Base-by-base conservation (phyloP, 2,888 invertebrate genomes). In the Agapostemon virescens region DNA sequence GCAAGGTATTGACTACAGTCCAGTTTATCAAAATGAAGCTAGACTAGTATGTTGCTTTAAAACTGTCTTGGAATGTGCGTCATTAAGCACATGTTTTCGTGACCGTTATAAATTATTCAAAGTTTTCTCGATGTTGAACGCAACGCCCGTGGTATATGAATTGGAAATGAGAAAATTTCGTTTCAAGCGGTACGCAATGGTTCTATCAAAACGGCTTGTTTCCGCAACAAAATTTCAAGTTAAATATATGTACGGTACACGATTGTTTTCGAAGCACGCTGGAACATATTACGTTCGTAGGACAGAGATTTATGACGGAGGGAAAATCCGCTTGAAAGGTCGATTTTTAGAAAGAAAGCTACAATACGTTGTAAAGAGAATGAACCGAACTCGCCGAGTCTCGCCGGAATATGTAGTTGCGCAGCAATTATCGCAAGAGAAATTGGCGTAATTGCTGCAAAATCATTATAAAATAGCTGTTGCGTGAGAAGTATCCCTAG, bases 401-500 rank as follows among this genome's bases (percentile, higher is more conserved):
- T 58, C 64, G 7, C 17, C 69, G 38, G 38, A 55, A 40, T 58
- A 49, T 49, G 49, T 49, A 30, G 36, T 42, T 71, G n/a, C 7
- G 20, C 23, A 5, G 55, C 55, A 69, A 64, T 26, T 33, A 26
- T 33, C 1, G 55, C n/a, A 66, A 38, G 64, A 66, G 69, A 40
- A 66, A 40, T 58, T 33, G 64, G 23, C 36, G 17, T 55, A 67
- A 26, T 52, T 55, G 69, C 45, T 9, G 64, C 23, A 61, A 38
- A 55, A 76, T 78, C 69, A 78, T 76, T 78, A 76, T 78, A 78
- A 77, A 78, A 78, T 45, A 66, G 42, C 68, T 69, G 69, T 64
- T 75, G 66, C 58, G 38, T 23, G 64, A 63, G 69, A 69, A 75
- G 36, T 55, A 42, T 33, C 30, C 58, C 30, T 36, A 42, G 77